Evolutionary conservation across 2,113 vertebrate genomes (phyloP).

Genomic region (Prolemur simus): DNA sequence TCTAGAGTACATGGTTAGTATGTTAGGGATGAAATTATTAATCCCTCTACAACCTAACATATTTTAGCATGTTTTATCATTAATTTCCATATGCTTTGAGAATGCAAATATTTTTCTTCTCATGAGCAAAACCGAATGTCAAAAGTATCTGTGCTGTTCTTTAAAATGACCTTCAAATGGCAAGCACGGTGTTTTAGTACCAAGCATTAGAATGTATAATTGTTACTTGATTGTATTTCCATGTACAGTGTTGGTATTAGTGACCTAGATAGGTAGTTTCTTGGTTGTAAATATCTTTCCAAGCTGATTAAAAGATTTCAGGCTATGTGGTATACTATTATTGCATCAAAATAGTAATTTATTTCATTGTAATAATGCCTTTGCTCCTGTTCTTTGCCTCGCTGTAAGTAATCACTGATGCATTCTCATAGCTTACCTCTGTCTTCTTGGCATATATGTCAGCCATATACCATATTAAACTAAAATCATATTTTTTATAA

Average conservation of each 20-base stretch:
- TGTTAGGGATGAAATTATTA: not conserved
- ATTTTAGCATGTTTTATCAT: not conserved
- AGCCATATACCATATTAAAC: not conserved
- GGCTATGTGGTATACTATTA: not conserved
- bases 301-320: constrained; percentile 37
- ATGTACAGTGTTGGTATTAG: not conserved
- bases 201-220: not conserved
- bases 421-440: not conserved
- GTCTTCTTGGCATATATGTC: not conserved
- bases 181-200: constrained; percentile 10
- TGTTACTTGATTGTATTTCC: not conserved
- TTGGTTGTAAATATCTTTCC: constrained; percentile 19
- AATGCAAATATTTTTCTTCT: constrained; percentile 7
- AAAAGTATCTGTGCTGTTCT: not conserved
- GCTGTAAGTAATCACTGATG: not conserved
- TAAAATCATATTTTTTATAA: constrained; percentile 5
- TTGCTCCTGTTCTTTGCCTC: not conserved
- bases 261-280: constrained; percentile 42
- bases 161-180: constrained; percentile 15
- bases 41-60: not conserved
- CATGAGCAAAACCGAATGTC: not conserved
- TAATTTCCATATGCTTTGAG: not conserved
- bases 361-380: not conserved
- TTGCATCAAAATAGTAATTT: constrained; percentile 43
- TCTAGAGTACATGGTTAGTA: not conserved